Conservation (phyloP, 2,113 vertebrate species). For the Colaptes auratus region DNA sequence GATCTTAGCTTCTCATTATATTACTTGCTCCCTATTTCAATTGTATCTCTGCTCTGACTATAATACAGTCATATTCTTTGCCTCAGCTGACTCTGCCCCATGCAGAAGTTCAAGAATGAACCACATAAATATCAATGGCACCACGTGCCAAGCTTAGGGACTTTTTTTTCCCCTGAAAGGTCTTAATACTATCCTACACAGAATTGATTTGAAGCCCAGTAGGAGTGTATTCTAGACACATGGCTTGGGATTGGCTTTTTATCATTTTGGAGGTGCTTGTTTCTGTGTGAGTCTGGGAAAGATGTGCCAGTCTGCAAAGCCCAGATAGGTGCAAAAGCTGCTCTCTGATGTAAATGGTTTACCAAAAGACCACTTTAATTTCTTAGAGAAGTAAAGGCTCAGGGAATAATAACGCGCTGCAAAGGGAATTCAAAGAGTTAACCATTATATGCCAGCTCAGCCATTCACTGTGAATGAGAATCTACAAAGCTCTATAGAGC, state of each 20-base stretch:
- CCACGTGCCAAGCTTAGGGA: background rate
- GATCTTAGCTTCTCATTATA: background rate
- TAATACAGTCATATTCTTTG: background rate
- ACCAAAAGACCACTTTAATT: background rate
- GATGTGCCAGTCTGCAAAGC: background rate
- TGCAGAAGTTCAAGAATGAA: background rate
- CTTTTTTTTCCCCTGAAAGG: background rate
- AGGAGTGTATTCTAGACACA: background rate
- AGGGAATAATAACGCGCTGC: background rate
- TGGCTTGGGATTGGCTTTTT: background rate
- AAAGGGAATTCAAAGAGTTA: conserved; percentile 14
- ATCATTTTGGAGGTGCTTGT: background rate
- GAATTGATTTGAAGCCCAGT: background rate
- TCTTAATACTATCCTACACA: background rate
- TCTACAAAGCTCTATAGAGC: background rate
- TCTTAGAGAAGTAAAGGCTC: background rate
- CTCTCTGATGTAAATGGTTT: background rate
- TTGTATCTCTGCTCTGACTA: background rate
- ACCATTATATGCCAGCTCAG: background rate
- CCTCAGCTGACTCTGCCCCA: background rate
- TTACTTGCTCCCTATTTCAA: background rate
- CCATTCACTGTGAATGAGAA: background rate
- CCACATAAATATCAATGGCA: background rate
- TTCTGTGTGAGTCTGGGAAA: background rate
- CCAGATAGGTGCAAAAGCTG: background rate